Evolutionary conservation across 2,888 invertebrate genomes (phyloP), one percentile per base, ranked within the genome.

Genomic region (Gymnosoma rotundatum): DNA sequence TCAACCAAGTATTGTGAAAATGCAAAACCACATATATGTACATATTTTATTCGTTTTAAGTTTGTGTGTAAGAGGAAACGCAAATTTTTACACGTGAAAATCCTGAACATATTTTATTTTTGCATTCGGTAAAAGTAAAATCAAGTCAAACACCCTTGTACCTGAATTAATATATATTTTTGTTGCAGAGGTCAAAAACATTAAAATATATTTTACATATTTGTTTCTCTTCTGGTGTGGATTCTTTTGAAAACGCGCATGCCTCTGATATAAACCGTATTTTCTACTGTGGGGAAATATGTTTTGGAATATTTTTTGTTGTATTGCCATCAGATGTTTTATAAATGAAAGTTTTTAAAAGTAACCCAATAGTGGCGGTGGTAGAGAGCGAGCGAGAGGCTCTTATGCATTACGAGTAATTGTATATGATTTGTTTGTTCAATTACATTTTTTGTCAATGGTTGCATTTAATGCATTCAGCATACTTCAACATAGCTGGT

Each of bases 131-230:
- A 25, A 25, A 25, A 69, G 54, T 10, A 48, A 16, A 8, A 50
- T 2, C 73, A 73, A 16, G n/a, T 12, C 42, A 10, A 48, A 38
- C 14, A 69, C 54, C 54, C 42, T 36, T 45, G 32, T n/a, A 60
- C 32, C 73, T 73, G 25, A 21, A 73, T 42, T 50, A 63, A 52
- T 38, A 42, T 63, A 73, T 61, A 10, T 61, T 69, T n/a, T 69
- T 42, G 54, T 63, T 63, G 73, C 50, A 67, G 80, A 56, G 80
- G 80, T 80, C 80, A 80, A 80, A 80, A 74, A 74, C 80, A 74
- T 60, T 21, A 54, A 69, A 73, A 63, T 69, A 42, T 69, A 10
- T 42, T 58, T 69, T 69, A n/a, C 54, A 54, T n/a, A 54, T n/a
- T 56, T 21, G 50, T 25, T 18, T 32, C 21, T 66, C 12, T 67